A percentile compares a stretch with the other conserved stretches of the same genome.
Evolutionary conservation across 2,113 vertebrate genomes (phyloP).

Genomic region (Clarias gariepinus): DNA sequence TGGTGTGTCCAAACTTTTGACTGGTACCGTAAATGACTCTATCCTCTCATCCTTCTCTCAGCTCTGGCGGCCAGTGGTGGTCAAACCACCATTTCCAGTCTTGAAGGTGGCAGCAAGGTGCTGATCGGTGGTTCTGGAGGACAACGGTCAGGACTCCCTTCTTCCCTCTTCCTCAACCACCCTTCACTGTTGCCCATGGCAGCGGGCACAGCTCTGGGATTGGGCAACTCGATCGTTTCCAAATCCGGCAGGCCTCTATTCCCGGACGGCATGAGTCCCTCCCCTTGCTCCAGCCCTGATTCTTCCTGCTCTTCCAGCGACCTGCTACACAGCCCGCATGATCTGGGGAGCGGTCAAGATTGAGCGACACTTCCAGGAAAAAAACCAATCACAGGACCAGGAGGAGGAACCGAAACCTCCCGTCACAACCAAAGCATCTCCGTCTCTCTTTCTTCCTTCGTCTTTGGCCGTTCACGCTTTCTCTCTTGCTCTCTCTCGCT

Average conservation of each 20-base stretch:
- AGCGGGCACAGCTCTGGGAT: constrained; percentile 75
- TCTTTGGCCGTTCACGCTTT: constrained; percentile 52
- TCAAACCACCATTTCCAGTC: constrained; percentile 90
- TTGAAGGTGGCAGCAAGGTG: constrained; percentile 85
- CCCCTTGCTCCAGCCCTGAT: constrained; percentile 76
- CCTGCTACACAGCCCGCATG: constrained; percentile 80
- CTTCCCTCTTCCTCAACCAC: constrained; percentile 89
- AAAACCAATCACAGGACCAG: constrained; percentile 68
- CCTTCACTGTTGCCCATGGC: constrained; percentile 84
- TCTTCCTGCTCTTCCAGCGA: constrained; percentile 80
- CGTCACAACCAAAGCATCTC: constrained; percentile 80
- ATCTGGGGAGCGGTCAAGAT: constrained; percentile 77
- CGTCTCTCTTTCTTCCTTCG: constrained; percentile 67
- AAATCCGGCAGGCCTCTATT: constrained; percentile 80
- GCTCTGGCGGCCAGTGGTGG: constrained; percentile 94
- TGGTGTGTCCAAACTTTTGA: no score
- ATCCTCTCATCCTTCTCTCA: constrained; percentile 52
- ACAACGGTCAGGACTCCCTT: constrained; percentile 77
- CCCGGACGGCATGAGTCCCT: constrained; percentile 80
- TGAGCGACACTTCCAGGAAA: constrained; percentile 69
- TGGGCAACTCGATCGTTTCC: constrained; percentile 76
- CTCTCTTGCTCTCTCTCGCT: constrained; percentile 69
- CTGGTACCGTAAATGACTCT: not conserved
- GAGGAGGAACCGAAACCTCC: constrained; percentile 66
- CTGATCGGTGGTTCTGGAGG: constrained; percentile 78